phyloP scores from a whole-genome alignment of 2,888 invertebrate species.

The Nemotelus pantherinus region DNA sequence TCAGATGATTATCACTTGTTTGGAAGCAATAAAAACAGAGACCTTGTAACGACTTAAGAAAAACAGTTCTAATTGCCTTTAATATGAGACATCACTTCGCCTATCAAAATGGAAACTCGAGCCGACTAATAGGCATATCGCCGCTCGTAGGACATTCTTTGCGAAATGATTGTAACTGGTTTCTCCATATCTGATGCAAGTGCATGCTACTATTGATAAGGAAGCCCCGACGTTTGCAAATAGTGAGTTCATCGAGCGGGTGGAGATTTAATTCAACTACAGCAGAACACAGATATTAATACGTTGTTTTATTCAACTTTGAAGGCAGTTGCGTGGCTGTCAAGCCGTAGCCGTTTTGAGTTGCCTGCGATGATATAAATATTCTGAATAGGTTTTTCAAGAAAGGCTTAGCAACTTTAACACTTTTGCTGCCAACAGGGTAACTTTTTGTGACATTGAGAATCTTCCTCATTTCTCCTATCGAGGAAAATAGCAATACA shows the following conservation, averaged over 20 bases:
- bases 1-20: background rate
- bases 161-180: slow-evolving; percentile 1
- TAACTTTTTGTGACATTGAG: too few relatives aligned
- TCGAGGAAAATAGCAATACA: too few relatives aligned
- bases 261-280: background rate
- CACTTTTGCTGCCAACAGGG: background rate
- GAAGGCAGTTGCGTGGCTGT: background rate
- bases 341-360: slow-evolving; percentile 3
- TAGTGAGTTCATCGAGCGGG: slow-evolving; percentile 27
- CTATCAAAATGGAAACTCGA: slow-evolving; percentile 13
- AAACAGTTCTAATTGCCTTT: slow-evolving; percentile 44
- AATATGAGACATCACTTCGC: slow-evolving; percentile 40
- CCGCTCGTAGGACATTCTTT: background rate
- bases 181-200: background rate
- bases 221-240: slow-evolving; percentile 30
- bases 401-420: background rate
- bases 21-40: background rate
- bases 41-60: slow-evolving; percentile 1
- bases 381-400: background rate
- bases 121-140: slow-evolving; percentile 35
- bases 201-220: slow-evolving; percentile 32
- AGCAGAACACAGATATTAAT: too few relatives aligned
- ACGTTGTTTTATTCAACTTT: too few relatives aligned
- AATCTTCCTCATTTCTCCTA: too few relatives aligned
- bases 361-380: slow-evolving; percentile 1